phyloP scores from a whole-genome alignment of 2,888 invertebrate genomes.

The Phymatocera aterrima region DNA sequence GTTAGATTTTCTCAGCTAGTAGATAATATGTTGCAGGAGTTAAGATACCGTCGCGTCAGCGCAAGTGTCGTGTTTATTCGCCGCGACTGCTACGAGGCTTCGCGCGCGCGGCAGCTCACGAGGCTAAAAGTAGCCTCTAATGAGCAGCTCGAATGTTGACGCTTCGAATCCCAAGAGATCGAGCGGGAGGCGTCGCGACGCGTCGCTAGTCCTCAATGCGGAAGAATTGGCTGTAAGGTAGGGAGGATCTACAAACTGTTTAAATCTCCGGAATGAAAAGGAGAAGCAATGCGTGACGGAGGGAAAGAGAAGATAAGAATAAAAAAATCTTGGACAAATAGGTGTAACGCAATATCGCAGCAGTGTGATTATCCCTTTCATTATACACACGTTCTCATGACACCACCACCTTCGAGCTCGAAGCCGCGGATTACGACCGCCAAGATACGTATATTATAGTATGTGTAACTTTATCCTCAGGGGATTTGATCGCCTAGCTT shows the following conservation, averaged over 20 bases:
- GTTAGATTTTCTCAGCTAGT: slow-evolving; percentile 31
- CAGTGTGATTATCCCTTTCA: too few species aligned
- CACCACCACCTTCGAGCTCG: not conserved
- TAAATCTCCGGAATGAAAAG: not conserved
- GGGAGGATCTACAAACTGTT: not conserved
- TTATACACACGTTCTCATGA: not conserved
- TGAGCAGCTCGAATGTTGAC: slow-evolving; percentile 24
- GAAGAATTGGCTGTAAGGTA: slow-evolving; percentile 16
- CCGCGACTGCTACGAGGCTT: not conserved
- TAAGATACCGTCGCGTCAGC: slow-evolving; percentile 6
- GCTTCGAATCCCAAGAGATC: slow-evolving; percentile 26
- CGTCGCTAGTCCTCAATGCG: slow-evolving; percentile 15
- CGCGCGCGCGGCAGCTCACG: not conserved
- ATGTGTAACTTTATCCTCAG: not conserved
- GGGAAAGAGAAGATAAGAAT: not conserved
- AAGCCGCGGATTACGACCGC: not conserved
- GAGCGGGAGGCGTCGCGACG: not conserved
- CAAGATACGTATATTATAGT: not conserved
- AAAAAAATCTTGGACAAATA: not conserved
- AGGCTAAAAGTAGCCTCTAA: slow-evolving; percentile 33
- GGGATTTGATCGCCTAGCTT: not conserved
- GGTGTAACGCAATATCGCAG: not conserved
- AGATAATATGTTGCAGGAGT: slow-evolving; percentile 8
- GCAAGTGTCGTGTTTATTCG: slow-evolving; percentile 34
- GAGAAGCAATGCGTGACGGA: too few species aligned